Evolutionary conservation across 2,113 vertebrate genomes (phyloP), one percentile per base, ranked within the genome.

Genomic region (Melanotaenia duboulayi): DNA sequence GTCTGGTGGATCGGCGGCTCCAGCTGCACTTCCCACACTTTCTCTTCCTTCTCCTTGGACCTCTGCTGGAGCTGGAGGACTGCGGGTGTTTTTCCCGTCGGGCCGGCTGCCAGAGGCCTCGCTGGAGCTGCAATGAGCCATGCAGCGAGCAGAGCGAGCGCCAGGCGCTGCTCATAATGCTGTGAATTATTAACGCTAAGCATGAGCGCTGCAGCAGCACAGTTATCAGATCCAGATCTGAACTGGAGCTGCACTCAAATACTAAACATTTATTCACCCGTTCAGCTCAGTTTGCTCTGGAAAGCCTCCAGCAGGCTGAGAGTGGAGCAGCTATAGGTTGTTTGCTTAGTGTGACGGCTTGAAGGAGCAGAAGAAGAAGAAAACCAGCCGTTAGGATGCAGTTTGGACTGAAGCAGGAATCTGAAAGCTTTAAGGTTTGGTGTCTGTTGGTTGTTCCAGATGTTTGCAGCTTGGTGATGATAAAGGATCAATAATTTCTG

Each of bases 121-220:
- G 35, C 75, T 71, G 82, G 71, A 81, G 74, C 74, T 46, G 32
- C 44, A 85, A 82, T 72, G 80, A 74, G 71, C 22, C 78, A 32
- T 71, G 69, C 57, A 76, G 72, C 4, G 8, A 71, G 64, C 68
- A 24, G 50, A 61, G 57, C 68, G 4, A 49, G 65, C 52, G 64
- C 74, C 75, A 76, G 75, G 66, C 71, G 59, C 63, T 58, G 80
- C 50, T 86, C 78, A 48, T 49, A 68, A 71, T 7, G 42, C 79
- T 76, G 81, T 89, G 80, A 73, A 71, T 82, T 66, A 81, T 87
- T 76, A 87, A 84, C 82, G 46, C 60, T 42, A 72, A 79, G 68
- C 28, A 73, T 65, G 71, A 19, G 68, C 52, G 5, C 51, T 48
- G 63, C 63, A 67, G 63, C 76, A 46, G 37, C 28, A 0, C 23